These are phyloP conservation scores for Tanypteryx hageni DNA, from an alignment of 2,888 invertebrate genomes.

Conservation along the genomic window DNA sequence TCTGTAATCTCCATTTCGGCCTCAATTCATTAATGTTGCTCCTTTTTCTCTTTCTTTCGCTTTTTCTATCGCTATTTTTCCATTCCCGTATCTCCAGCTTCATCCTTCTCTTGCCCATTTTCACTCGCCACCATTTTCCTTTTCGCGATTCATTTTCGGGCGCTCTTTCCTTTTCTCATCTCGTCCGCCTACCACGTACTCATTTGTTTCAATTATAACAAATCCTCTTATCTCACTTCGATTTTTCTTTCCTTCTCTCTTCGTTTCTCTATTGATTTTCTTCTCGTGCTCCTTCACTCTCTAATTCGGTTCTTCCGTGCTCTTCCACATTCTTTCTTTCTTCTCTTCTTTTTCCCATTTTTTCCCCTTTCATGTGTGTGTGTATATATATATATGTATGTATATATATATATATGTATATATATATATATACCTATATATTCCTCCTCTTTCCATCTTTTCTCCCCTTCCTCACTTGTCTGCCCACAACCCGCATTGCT, in stretches of 20 bases:
- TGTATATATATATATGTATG: no score
- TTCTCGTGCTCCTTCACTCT: neutral
- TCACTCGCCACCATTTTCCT: neutral
- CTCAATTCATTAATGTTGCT: no score
- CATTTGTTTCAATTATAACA: neutral
- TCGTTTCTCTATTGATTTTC: neutral
- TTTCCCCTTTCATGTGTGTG: no score
- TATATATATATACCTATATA: no score
- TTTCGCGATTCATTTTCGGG: neutral
- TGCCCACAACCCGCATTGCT: conserved; percentile 27
- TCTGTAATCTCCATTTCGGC: no score
- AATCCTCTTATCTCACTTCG: neutral
- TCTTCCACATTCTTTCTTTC: neutral
- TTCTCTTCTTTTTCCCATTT: neutral
- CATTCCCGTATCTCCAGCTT: neutral
- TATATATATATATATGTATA: no score
- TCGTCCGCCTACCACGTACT: neutral
- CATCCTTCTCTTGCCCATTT: neutral
- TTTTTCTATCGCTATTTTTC: neutral
- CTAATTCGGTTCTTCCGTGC: neutral
- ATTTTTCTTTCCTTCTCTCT: neutral
- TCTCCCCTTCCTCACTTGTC: neutral
- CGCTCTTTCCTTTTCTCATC: neutral
- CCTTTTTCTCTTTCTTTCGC: neutral
- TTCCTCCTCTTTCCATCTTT: neutral